Evolutionary conservation across 1,140 invertebrate species (phyloP), one percentile per base, ranked within the genome.

Genomic region (Lepidostoma basale): DNA sequence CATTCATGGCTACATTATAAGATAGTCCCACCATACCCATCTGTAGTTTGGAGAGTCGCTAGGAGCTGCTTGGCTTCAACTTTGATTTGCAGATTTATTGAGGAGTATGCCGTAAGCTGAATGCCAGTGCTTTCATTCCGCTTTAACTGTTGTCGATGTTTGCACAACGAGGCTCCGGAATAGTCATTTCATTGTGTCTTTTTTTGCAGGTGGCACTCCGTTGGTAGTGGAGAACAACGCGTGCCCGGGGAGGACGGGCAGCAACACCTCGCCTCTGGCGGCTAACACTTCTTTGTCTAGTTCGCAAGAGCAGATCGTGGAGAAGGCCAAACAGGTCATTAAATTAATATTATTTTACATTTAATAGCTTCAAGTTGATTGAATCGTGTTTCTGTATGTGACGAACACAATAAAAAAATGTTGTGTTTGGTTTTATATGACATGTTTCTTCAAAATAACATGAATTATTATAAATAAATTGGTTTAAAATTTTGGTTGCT

Each of bases 271-370:
- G 20, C 47, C 72, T 3, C 22, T 67, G n/a, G 49, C 72, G 20
- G 23, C 76, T 42, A 72, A 67, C 54, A 44, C 65, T 30, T 65
- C 69, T 12, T 52, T 62, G 14, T 69, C 68, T 22, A 73, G 58
- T 23, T 67, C 80, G 74, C 88, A 89, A 77, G 91, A 93, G 79
- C 91, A 93, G 79, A 93, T 94, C 74, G 92, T 93, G 40, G 91
- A 94, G 79, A 91, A 92, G 79, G 92, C 92, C 0, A 96, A 95
- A 81, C 93, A 96, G 58, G 70, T 73, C n/a, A n/a, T n/a, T n/a
- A n/a, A n/a, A n/a, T n/a, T n/a, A n/a, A n/a, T n/a, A n/a, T n/a
- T 4, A 22, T 9, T n/a, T n/a, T n/a, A n/a, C n/a, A n/a, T n/a
- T n/a, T n/a, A n/a, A n/a, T n/a, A n/a, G n/a, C n/a, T n/a, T n/a